Percentiles rank a stretch among this genome's conserved stretches.
These are phyloP conservation scores for Tyto alba DNA, from an alignment of 2,113 vertebrate species.

Conservation along the genomic window DNA sequence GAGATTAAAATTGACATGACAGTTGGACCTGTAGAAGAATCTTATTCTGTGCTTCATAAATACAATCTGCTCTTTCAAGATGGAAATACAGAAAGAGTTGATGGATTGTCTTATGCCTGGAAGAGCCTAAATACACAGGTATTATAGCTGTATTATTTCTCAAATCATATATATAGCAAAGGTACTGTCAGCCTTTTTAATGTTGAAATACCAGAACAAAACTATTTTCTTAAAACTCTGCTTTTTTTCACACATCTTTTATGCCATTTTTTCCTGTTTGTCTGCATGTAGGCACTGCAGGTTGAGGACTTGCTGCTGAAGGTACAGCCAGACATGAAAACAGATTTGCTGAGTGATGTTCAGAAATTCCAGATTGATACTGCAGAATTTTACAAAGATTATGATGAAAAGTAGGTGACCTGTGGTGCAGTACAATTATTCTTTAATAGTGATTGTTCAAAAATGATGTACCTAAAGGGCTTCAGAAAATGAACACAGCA, in stretches of 20 bases:
- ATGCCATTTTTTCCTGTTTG: background rate
- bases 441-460: background rate
- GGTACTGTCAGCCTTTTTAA: background rate
- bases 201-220: background rate
- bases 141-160: background rate
- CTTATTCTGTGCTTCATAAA: constrained; percentile 77
- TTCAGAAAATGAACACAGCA: background rate
- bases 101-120: constrained; percentile 80
- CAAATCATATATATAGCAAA: background rate
- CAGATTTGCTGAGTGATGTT: constrained; percentile 71
- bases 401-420: constrained; percentile 70
- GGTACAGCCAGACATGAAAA: constrained; percentile 78
- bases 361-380: constrained; percentile 68
- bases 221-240: background rate
- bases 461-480: background rate
- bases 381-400: constrained; percentile 71
- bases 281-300: constrained; percentile 67
- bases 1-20: constrained; percentile 74
- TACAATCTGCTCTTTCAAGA: constrained; percentile 73
- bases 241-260: background rate
- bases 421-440: background rate
- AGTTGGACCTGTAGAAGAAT: constrained; percentile 80
- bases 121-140: constrained; percentile 77
- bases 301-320: constrained; percentile 75
- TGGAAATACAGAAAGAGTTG: constrained; percentile 77